phyloP scores from a whole-genome alignment of 2,113 vertebrate species.

The Odocoileus virginianus region DNA sequence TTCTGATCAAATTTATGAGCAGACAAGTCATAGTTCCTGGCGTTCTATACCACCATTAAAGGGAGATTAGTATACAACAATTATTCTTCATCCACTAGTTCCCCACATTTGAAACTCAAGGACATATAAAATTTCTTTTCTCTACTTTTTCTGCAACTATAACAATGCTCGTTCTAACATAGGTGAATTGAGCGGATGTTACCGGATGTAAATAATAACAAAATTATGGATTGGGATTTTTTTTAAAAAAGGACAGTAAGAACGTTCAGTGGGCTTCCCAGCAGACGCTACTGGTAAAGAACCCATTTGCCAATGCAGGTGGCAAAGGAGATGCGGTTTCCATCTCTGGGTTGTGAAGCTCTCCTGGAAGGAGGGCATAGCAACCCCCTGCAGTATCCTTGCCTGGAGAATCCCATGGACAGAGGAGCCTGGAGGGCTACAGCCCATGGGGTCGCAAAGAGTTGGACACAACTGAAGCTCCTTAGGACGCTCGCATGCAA shows the following conservation, averaged over 20 bases:
- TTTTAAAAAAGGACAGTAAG: not conserved
- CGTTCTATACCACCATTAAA: not conserved
- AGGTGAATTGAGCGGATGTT: not conserved
- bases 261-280: not conserved
- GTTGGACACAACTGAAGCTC: not conserved
- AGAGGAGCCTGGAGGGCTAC: not conserved
- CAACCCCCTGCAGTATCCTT: not conserved
- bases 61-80: not conserved
- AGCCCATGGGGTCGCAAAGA: not conserved
- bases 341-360: not conserved
- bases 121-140: not conserved
- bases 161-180: not conserved
- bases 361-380: not conserved
- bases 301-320: not conserved
- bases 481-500: not conserved
- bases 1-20: conserved; percentile 17
- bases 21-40: not conserved
- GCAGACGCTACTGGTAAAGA: not conserved
- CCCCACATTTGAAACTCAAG: not conserved
- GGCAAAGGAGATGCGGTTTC: not conserved
- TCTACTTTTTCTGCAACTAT: not conserved
- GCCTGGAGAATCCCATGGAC: not conserved
- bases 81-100: not conserved
- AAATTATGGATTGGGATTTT: not conserved
- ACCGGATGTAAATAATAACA: not conserved